Evolutionary conservation across 1,140 invertebrate species (phyloP).

Genomic region (Caenorhabditis brenneri): DNA sequence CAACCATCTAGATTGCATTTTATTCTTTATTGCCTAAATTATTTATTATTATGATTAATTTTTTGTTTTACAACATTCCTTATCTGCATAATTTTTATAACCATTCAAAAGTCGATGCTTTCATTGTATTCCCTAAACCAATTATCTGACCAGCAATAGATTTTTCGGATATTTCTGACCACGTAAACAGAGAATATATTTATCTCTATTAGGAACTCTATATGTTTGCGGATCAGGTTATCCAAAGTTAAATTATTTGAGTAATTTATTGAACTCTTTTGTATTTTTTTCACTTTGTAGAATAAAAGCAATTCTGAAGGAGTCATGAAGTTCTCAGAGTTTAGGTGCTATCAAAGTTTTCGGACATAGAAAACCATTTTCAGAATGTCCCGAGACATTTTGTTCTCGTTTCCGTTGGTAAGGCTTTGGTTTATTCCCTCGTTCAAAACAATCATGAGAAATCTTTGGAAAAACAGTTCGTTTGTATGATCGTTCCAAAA

Average conservation of each 20-base stretch:
- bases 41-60: background rate
- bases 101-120: background rate
- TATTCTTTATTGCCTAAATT: background rate
- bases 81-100: background rate
- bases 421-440: no score
- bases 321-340: no score
- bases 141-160: background rate
- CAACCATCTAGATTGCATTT: background rate
- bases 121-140: background rate
- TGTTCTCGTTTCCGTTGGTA: no score
- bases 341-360: no score
- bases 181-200: no score
- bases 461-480: no score
- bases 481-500: no score
- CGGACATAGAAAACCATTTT: no score
- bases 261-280: slow-evolving; percentile 4
- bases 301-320: background rate
- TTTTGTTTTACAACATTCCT: slow-evolving; percentile 32
- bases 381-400: no score
- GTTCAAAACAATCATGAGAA: no score
- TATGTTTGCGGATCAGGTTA: background rate
- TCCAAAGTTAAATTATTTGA: background rate
- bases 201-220: no score
- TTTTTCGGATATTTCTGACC: background rate
- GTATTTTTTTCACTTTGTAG: slow-evolving; percentile 15